A percentile compares a stretch with the other conserved stretches of the same genome.
phyloP scores from a whole-genome alignment of 92 coral and sea anemone species.

The Actinernus sp. region DNA sequence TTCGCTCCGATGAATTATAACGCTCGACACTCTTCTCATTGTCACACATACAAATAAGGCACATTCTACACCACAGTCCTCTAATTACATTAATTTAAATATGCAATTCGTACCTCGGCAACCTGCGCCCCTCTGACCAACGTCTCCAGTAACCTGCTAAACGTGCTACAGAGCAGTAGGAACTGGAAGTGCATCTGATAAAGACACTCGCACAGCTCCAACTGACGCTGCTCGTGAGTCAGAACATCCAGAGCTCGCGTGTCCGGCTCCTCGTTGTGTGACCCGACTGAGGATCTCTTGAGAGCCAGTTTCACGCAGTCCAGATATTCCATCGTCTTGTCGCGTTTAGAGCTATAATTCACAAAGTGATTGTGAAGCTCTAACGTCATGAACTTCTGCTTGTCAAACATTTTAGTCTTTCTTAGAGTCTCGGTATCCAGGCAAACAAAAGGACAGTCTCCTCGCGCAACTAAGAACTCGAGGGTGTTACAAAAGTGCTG shows the following conservation, averaged over 20 bases:
- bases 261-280: constrained; percentile 80
- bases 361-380: constrained; percentile 93
- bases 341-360: constrained; percentile 77
- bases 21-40: too few species aligned
- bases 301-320: constrained; percentile 86
- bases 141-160: constrained; percentile 83
- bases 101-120: constrained; percentile 76
- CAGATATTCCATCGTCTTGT: constrained; percentile 76
- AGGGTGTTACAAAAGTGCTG: constrained; percentile 83
- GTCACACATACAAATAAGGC: too few species aligned
- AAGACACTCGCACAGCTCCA: constrained; percentile 84
- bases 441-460: constrained; percentile 92
- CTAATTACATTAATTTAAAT: too few species aligned
- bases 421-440: constrained; percentile 89
- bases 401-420: constrained; percentile 83
- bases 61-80: too few species aligned
- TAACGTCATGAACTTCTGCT: constrained; percentile 91
- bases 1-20: too few species aligned
- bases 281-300: constrained; percentile 89
- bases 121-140: constrained; percentile 70
- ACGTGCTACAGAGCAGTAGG: constrained; percentile 85
- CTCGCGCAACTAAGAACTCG: constrained; percentile 87
- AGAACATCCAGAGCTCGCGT: constrained; percentile 64
- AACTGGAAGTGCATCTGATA: constrained; percentile 95
- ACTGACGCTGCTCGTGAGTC: constrained; percentile 84